A percentile compares a stretch with the other conserved stretches of the same genome.
These are phyloP conservation scores for Drosophila neocordata DNA, from an alignment of 1,140 invertebrate species.

Conservation along the genomic window DNA sequence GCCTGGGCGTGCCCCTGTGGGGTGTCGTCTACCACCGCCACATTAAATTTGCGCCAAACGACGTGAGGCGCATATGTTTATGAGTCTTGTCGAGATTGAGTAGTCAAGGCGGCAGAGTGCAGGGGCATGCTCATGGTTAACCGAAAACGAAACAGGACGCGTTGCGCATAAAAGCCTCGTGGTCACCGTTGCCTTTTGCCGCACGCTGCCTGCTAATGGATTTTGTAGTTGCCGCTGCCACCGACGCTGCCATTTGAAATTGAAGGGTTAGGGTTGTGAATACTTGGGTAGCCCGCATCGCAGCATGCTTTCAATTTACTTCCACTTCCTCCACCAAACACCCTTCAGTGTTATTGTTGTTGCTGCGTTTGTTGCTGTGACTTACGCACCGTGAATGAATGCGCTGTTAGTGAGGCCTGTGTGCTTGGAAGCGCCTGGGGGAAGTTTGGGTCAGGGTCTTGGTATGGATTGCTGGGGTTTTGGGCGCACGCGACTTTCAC, in stretches of 20 bases:
- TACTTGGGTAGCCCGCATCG: conserved; percentile 49
- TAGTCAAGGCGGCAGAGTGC: conserved; percentile 36
- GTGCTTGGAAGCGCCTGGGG: not conserved
- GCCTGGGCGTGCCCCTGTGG: conserved; percentile 28
- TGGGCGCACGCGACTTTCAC: conserved; percentile 77
- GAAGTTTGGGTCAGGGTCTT: conserved; percentile 3
- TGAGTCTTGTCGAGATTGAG: conserved; percentile 79
- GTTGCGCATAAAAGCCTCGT: conserved; percentile 77
- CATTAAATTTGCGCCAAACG: conserved; percentile 81
- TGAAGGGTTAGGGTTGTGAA: conserved; percentile 68
- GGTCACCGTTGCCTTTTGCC: conserved; percentile 42
- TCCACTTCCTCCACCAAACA: conserved; percentile 52
- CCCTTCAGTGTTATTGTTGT: conserved; percentile 45
- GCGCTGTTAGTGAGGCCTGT: conserved; percentile 40
- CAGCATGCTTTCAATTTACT: conserved; percentile 80
- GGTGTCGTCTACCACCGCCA: conserved; percentile 48
- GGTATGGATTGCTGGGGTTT: conserved; percentile 30
- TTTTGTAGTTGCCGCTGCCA: conserved; percentile 62
- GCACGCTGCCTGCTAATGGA: conserved; percentile 78
- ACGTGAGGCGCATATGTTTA: conserved; percentile 82
- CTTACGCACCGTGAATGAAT: conserved; percentile 80
- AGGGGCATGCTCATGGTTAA: conserved; percentile 80
- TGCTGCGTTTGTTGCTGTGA: conserved; percentile 58
- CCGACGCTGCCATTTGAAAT: conserved; percentile 33
- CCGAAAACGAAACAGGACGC: conserved; percentile 76